These are phyloP conservation scores for Mercenaria mercenaria DNA, from an alignment of 1,140 invertebrate species.

Conservation along the genomic window DNA sequence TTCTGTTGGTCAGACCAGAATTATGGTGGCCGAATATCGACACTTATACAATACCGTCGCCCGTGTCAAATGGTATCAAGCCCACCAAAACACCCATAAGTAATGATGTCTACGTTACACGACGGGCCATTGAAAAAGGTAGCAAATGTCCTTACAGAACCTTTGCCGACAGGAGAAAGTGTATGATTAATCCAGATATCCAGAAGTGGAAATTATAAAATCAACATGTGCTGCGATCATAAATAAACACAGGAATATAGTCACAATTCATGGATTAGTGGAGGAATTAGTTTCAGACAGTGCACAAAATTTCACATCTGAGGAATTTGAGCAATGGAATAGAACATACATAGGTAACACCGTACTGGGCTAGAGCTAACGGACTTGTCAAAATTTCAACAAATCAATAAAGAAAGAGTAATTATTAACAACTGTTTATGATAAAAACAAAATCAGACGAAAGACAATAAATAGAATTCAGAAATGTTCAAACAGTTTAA, in stretches of 20 bases:
- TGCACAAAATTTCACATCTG: not conserved
- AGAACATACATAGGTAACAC: slow-evolving; percentile 14
- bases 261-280: too few relatives aligned
- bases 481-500: too few relatives aligned
- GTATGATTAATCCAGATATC: slow-evolving; percentile 61
- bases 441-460: slow-evolving; percentile 33
- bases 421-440: slow-evolving; percentile 48
- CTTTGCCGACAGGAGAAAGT: slow-evolving; percentile 53
- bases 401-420: slow-evolving; percentile 16
- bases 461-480: too few relatives aligned
- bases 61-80: slow-evolving; percentile 6
- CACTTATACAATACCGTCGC: slow-evolving; percentile 37
- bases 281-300: slow-evolving; percentile 46
- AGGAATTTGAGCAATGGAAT: slow-evolving; percentile 52
- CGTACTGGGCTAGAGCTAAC: slow-evolving; percentile 38
- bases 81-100: not conserved
- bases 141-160: slow-evolving; percentile 67
- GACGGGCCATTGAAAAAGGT: slow-evolving; percentile 61
- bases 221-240: not conserved
- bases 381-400: slow-evolving; percentile 61
- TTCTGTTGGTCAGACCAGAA: too few relatives aligned
- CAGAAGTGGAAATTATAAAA: slow-evolving; percentile 34
- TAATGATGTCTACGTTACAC: slow-evolving; percentile 55
- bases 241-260: not conserved
- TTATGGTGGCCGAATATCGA: slow-evolving; percentile 52